A percentile compares a stretch with the other conserved stretches of the same genome.
Conservation (phyloP, 30 jellyfish, hydroid and myxozoan species). For the Aurelia aurita complex sp. Pacific region DNA sequence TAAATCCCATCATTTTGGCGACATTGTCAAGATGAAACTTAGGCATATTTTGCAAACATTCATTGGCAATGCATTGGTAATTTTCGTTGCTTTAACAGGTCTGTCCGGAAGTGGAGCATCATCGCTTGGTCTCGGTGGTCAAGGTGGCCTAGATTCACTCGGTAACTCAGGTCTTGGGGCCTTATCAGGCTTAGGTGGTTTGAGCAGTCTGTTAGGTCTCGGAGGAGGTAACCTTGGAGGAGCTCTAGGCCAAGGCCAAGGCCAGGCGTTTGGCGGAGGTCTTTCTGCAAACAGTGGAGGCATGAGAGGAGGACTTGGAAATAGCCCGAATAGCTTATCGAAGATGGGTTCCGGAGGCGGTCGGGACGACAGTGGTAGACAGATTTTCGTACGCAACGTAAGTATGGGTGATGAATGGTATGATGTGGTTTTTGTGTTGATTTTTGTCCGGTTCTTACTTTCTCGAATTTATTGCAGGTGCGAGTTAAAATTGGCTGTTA, state of each 20-base stretch:
- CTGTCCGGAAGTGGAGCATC: slow-evolving; percentile 50
- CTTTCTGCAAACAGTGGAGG: slow-evolving; percentile 44
- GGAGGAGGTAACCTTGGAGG: slow-evolving; percentile 66
- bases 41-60: neutral
- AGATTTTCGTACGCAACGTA: slow-evolving; percentile 96
- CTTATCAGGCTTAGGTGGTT: slow-evolving; percentile 65
- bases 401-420: slow-evolving; percentile 62
- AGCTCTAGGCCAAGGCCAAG: slow-evolving; percentile 66
- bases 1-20: no score
- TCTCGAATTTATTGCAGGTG: neutral
- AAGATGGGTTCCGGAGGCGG: slow-evolving; percentile 63
- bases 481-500: no score
- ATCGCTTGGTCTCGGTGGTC: slow-evolving; percentile 34
- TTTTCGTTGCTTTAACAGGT: slow-evolving; percentile 57
- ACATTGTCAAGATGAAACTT: neutral
- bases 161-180: slow-evolving; percentile 59
- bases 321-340: slow-evolving; percentile 27
- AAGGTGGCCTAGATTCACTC: slow-evolving; percentile 68
- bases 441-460: neutral
- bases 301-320: slow-evolving; percentile 34
- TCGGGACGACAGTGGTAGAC: slow-evolving; percentile 69
- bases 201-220: slow-evolving; percentile 65
- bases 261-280: slow-evolving; percentile 51
- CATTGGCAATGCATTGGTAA: neutral
- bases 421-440: slow-evolving; percentile 15